Conservation (phyloP, 30 jellyfish, hydroid and myxozoan species). For the Morbakka virulenta region DNA sequence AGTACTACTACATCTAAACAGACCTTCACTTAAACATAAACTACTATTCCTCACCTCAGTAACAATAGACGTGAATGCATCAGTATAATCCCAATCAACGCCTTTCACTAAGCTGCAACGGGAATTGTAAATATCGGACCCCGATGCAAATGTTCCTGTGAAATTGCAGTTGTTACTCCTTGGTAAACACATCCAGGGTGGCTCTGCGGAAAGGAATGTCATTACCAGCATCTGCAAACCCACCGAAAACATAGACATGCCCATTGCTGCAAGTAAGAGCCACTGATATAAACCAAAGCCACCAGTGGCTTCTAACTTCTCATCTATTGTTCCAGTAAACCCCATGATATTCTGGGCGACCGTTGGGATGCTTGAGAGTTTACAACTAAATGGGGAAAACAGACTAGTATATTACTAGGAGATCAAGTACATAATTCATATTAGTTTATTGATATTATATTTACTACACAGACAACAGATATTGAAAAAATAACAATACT, state of each 20-base stretch:
- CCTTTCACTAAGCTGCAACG: background rate
- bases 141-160: constrained; percentile 1
- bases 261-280: constrained; percentile 6
- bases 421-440: no score
- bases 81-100: constrained; percentile 11
- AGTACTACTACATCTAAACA: no score
- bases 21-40: no score
- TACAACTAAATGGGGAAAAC: no score
- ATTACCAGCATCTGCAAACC: constrained; percentile 24
- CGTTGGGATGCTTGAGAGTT: no score
- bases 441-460: no score
- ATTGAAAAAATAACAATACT: no score
- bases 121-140: background rate
- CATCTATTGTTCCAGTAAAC: constrained; percentile 11
- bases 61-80: constrained; percentile 16
- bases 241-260: constrained; percentile 7
- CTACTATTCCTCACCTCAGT: constrained; percentile 46
- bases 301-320: constrained; percentile 23
- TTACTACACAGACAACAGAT: no score
- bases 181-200: constrained; percentile 38
- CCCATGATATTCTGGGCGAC: no score
- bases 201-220: constrained; percentile 35
- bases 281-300: constrained; percentile 41
- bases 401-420: no score
- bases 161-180: constrained; percentile 13